Evolutionary conservation across 2,888 invertebrate species (phyloP).

Genomic region (Ctenicera cuprea): DNA sequence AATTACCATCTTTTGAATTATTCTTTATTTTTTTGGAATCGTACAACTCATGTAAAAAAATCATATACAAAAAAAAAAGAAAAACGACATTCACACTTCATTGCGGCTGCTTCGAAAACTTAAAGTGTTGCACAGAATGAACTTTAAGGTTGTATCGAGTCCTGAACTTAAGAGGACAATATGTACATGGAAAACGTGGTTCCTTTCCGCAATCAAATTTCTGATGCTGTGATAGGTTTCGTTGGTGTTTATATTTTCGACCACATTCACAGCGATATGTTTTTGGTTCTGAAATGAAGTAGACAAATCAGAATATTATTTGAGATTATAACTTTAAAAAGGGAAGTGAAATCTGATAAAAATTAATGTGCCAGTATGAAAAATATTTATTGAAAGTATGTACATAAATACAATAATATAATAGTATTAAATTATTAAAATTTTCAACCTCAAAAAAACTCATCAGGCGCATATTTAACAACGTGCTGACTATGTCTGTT

Average conservation of each 20-base stretch:
- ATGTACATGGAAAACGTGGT: slow-evolving; percentile 72
- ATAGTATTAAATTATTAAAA: too few relatives aligned
- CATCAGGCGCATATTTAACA: too few relatives aligned
- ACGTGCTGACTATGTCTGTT: too few relatives aligned
- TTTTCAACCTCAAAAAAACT: too few relatives aligned
- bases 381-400: slow-evolving; percentile 4
- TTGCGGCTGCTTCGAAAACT: neutral
- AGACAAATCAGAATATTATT: neutral
- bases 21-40: neutral
- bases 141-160: slow-evolving; percentile 87
- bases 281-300: slow-evolving; percentile 24
- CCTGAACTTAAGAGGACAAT: slow-evolving; percentile 73
- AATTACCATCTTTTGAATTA: slow-evolving; percentile 1
- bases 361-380: too few relatives aligned
- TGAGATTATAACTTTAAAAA: neutral
- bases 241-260: slow-evolving; percentile 64
- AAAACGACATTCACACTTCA: neutral
- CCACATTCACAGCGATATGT: slow-evolving; percentile 56
- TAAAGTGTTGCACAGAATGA: slow-evolving; percentile 79
- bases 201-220: slow-evolving; percentile 75
- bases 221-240: slow-evolving; percentile 66
- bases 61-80: too few relatives aligned
- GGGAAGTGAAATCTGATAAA: too few relatives aligned
- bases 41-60: neutral
- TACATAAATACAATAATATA: too few relatives aligned